Evolutionary conservation across 2,797 vertebrate species (phyloP).

Genomic region (Octomys mimax): DNA sequence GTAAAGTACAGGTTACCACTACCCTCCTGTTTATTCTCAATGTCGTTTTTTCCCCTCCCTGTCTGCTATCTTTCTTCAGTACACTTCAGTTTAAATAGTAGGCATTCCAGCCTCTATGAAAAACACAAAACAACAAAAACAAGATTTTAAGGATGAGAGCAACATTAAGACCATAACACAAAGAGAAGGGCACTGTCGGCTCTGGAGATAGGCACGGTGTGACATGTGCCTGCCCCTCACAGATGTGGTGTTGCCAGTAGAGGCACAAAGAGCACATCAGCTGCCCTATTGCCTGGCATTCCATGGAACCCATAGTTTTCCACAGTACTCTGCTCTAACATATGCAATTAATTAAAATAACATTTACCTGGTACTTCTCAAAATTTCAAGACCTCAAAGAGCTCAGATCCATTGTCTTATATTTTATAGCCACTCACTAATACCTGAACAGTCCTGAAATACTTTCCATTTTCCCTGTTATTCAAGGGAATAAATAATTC

Average conservation of each 20-base stretch:
- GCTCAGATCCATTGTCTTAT: not conserved
- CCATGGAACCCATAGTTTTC: not conserved
- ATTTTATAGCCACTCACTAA: not conserved
- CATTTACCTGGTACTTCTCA: not conserved
- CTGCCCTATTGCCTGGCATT: not conserved
- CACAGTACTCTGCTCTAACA: not conserved
- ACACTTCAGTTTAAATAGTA: not conserved
- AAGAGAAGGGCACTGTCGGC: not conserved
- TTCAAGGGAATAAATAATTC: constrained; percentile 1
- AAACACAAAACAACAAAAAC: not conserved
- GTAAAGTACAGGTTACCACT: not conserved
- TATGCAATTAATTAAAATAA: not conserved
- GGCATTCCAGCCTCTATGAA: not conserved
- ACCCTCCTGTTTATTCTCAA: not conserved
- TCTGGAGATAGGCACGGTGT: rapidly evolving
- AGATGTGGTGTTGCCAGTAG: not conserved
- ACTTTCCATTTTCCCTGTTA: not conserved
- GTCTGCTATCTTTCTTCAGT: not conserved
- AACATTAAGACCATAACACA: not conserved
- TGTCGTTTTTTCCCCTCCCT: not conserved
- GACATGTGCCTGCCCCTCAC: not conserved
- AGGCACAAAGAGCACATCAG: not conserved
- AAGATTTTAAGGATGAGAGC: not conserved
- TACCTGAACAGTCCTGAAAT: not conserved
- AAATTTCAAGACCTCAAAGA: constrained; percentile 10